Base-by-base conservation (phyloP, 2,797 vertebrate species). In the Gymnothorax reevesii region DNA sequence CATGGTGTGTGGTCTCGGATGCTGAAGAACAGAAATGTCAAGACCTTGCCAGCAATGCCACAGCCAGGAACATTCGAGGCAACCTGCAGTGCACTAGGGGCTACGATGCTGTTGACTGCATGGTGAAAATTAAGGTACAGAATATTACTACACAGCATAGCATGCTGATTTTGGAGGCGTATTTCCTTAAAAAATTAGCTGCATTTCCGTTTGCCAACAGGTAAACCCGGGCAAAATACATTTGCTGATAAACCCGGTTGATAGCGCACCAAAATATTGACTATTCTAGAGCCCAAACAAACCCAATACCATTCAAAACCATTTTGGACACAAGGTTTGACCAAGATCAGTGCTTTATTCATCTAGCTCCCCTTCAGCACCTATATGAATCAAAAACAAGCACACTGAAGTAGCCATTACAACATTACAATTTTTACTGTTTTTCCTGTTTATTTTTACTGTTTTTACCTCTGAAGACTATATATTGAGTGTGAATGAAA, bases 21-120 rank as follows among this genome's bases (percentile, higher is more conserved):
- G 93, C 92, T 1, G 95, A 97, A 86, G 93, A 96, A 89, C 94
- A 94, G 89, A 96, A 97, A 90, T 97, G 96, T 90, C 88, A 94
- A 92, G 95, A 97, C 91, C 90, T 97, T 88, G 93, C 96, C 0
- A 89, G 94, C 9, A 96, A 96, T 0, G 89, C 93, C 73, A 95
- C 94, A 9, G 94, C 92, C 71, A 92, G 15, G 79, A 94, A 94
- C 64, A 88, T 96, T 7, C 92, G 93, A 52, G 96, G 95, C 69
- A 93, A 87, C 1, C 87, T 97, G 88, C 87, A 88, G 62, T 97
- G 96, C 59, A 92, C 95, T 83, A 94, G 94, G 3, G 96, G 94
- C 3, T 87, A 93, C 80, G 92, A 89, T 88, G 90, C 93, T 52
- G 91, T 91, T 9, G 95, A 97, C 83, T 97, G 96, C 84, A 96